Conservation (phyloP, 2,797 vertebrate species). For the Loris lydekkerianus region DNA sequence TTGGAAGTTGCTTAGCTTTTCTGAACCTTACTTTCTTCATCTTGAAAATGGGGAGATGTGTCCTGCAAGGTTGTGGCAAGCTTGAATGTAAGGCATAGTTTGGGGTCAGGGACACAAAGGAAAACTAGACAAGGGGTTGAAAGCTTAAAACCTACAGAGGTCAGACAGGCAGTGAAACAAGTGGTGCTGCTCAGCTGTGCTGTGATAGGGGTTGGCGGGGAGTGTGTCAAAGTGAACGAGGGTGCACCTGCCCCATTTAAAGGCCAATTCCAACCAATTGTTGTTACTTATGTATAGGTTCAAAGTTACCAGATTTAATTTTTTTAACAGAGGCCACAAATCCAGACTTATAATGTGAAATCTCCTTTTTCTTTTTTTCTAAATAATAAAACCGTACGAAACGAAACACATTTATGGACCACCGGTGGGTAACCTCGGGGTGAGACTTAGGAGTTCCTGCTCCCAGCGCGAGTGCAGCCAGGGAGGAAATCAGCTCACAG, state of each 20-base stretch:
- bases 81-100: neutral
- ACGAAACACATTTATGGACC: neutral
- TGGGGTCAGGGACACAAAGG: neutral
- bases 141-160: neutral
- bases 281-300: neutral
- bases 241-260: fast-evolving
- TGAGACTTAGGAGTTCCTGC: neutral
- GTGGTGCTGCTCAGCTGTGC: fast-evolving
- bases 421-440: neutral
- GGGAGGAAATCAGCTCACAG: neutral
- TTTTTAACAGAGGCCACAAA: neutral
- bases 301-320: neutral
- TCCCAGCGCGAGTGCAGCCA: neutral
- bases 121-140: neutral
- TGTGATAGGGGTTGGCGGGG: neutral
- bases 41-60: too few species aligned
- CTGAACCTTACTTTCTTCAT: neutral
- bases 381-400: neutral
- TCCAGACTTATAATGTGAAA: neutral
- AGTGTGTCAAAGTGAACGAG: fast-evolving
- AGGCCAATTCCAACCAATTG: neutral
- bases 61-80: neutral
- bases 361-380: neutral
- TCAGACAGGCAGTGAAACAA: neutral
- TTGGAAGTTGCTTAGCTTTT: neutral